Evolutionary conservation across 2,113 vertebrate genomes (phyloP), one percentile per base, ranked within the genome.

Genomic region (Toxotes chatareus): DNA sequence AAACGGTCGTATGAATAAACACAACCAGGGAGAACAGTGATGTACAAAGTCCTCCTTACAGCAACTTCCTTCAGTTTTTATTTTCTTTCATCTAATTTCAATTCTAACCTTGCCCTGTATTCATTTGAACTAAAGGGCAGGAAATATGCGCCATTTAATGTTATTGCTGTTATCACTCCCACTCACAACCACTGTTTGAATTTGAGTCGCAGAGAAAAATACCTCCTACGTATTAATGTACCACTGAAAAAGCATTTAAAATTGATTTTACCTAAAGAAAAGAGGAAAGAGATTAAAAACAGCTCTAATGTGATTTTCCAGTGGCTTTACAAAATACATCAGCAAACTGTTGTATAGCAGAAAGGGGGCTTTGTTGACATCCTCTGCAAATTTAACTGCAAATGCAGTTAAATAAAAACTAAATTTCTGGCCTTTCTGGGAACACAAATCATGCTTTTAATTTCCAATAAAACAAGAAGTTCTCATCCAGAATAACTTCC

Each of bases 261-360:
- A 76, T 1, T 1, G 1, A 63, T 55, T 42, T 59, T 66, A 74
- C 40, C 63, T 57, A 42, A 70, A 69, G 46, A 60, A 57, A 76
- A 75, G 51, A 73, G 27, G 16, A 67, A 14, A 34, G 11, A 77
- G 64, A 81, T 76, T 42, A 72, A 83, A 66, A 76, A 72, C 55
- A 84, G 5, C 40, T 64, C 27, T 57, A 67, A 69, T 73, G 66
- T 46, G 46, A 86, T 86, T 86, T 68, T 34, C 0, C 64, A 80
- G 47, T 34, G 36, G 34, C 46, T 88, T 84, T 75, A 0, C 3
- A 0, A 76, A 81, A 80, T 40, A 49, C 46, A 55, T 40, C 57
- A 76, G 13, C 73, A 83, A 81, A 82, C 46, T 69, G 36, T 60
- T 68, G 27, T 19, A 44, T 32, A 23, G 47, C 9, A 49, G 44